Base-by-base conservation (phyloP, 2,113 vertebrate species). In the Pterocles gutturalis region DNA sequence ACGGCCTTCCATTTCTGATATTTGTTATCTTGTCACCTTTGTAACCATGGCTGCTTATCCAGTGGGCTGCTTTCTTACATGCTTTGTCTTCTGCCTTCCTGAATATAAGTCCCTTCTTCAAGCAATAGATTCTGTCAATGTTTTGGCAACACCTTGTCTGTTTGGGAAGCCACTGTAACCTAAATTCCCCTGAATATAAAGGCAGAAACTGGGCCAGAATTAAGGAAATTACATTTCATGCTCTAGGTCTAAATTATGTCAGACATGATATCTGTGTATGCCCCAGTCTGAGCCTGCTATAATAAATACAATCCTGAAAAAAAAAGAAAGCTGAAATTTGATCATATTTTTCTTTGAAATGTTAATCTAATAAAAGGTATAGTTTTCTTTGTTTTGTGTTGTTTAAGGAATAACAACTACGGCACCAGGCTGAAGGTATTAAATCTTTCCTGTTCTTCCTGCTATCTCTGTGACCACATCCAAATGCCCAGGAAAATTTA, bases 401-500 rank as follows among this genome's bases (percentile, higher is more conserved):
- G 61, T 76, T 88, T 28, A 45, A 93, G 43, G 54, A 26, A n/a
- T 36, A 89, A 60, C 36, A n/a, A 16, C 18, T 76, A 73, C 69
- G 36, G 60, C n/a, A 48, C 18, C 43, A 89, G 33, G 24, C 0
- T 78, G 58, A 83, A 85, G 73, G 33, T 85, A 95, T 92, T 87
- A 85, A 87, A 88, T 45, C 46, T 45, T 91, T 94, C 66, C 66
- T 88, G 31, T 48, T 90, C 61, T 76, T 93, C 38, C 70, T 83
- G 20, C 53, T 92, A 95, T 58, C 41, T 80, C 80, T 94, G 41
- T 54, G 76, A 87, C 66, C 64, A 80, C 49, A 95, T 93, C 21
- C 41, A 97, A 96, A 88, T 49, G 34, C 41, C 83, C 58, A 61
- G 49, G 34, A 92, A 96, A 83, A 95, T 96, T 70, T 49, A 45